Percentiles rank a stretch among this genome's conserved stretches.
phyloP scores from a whole-genome alignment of 2,888 invertebrate species.

The Lochmaea capreae region DNA sequence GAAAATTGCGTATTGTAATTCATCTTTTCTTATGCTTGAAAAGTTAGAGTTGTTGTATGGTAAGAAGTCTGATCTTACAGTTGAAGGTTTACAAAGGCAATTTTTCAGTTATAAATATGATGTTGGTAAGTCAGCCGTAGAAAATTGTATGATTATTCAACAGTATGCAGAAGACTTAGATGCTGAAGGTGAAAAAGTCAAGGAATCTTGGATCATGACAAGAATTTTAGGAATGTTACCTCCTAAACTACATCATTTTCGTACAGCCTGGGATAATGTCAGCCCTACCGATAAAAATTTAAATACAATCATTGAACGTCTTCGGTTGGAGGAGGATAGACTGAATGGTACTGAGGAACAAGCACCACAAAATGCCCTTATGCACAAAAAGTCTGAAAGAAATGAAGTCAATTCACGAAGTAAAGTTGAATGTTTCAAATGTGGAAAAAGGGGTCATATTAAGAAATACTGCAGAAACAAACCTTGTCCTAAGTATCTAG shows the following conservation, averaged over 20 bases:
- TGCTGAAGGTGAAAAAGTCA: too few species aligned
- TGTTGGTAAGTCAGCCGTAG: too few species aligned
- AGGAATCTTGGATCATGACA: too few species aligned
- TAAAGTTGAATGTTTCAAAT: slow-evolving; percentile 16
- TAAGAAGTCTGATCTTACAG: too few species aligned
- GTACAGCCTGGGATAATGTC: not conserved
- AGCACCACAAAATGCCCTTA: slow-evolving; percentile 19
- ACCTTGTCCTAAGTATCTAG: slow-evolving; percentile 19
- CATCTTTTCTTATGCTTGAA: too few species aligned
- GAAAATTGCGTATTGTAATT: too few species aligned
- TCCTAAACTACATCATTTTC: slow-evolving; percentile 12
- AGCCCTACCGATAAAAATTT: slow-evolving; percentile 24
- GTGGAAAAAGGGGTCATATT: slow-evolving; percentile 15
- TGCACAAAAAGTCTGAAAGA: slow-evolving; percentile 17
- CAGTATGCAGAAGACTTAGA: too few species aligned
- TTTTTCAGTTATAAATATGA: too few species aligned
- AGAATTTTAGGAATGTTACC: slow-evolving; percentile 26
- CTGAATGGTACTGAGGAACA: slow-evolving; percentile 23
- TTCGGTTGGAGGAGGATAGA: slow-evolving; percentile 35
- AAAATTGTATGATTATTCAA: too few species aligned
- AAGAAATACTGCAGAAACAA: slow-evolving; percentile 27
- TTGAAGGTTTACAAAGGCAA: too few species aligned
- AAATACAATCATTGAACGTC: slow-evolving; percentile 29
- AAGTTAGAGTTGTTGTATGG: too few species aligned
- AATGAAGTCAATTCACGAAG: slow-evolving; percentile 10